Base-by-base conservation (phyloP, 1,140 invertebrate species). In the Lasaia peninsularis region DNA sequence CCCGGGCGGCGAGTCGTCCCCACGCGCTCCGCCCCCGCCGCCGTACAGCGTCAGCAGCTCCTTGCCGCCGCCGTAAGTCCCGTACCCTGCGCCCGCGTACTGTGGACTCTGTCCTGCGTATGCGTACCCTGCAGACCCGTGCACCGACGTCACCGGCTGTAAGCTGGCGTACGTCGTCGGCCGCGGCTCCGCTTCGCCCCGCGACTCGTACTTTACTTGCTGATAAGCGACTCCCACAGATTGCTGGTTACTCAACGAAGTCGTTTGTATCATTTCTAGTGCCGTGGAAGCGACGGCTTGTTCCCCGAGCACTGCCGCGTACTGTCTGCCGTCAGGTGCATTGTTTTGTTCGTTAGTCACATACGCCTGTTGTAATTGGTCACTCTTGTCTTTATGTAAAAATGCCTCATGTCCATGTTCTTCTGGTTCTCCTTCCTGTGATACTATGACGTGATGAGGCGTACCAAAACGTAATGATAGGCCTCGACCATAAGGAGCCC, bases 171-270 rank as follows among this genome's bases (percentile, higher is more conserved):
- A 90, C 51, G 88, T 89, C 21, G 69, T 73, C 11, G 76, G 71
- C 14, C 81, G 68, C 24, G 77, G 74, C 60, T 83, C 80, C 18
- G 63, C 60, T 51, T 89, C 85, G 0, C 67, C 77, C 1, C 86
- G 72, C n/a, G 75, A 64, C 61, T 90, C 88, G 65, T 90, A 90
- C 62, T 90, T 90, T 18, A 88, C 77, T 63, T 78, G 85, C 58
- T 88, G 86, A 55, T 88, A 89, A 0, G 85, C 80, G 0, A 87
- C 82, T 10, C 88, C 87, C 0, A 88, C 75, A 21, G 86, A 61
- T 34, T 89, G 88, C 56, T 89, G 88, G 51, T 84, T 80, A 52
- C 72, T 74, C 2, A 87, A 60, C 1, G 83, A 68, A 1, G 81
- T 80, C 0, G 83, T 81, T 55, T 89, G 89, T 21, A 89, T 85